Conservation (phyloP, 1,140 invertebrate species). For the Adoxophyes honmai region DNA sequence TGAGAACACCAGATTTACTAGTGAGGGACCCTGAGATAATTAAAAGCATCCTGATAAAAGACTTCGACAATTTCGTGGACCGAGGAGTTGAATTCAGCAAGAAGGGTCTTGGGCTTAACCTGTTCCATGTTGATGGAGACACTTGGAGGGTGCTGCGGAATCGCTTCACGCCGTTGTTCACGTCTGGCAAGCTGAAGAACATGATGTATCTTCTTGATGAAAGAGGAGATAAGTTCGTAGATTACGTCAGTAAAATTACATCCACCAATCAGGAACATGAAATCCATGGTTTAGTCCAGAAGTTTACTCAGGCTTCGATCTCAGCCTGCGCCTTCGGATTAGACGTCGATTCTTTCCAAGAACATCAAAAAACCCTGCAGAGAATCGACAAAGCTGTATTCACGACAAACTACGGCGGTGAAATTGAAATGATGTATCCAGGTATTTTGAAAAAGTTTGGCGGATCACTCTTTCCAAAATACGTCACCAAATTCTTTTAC, state of each 20-base stretch:
- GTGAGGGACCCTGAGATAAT: slow-evolving; percentile 79
- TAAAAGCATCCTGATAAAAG: slow-evolving; percentile 79
- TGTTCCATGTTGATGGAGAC: slow-evolving; percentile 68
- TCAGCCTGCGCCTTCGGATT: slow-evolving; percentile 78
- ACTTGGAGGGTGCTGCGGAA: slow-evolving; percentile 77
- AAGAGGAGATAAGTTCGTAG: slow-evolving; percentile 46
- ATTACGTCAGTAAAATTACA: slow-evolving; percentile 30
- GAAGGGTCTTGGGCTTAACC: slow-evolving; percentile 67
- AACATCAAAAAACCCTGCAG: slow-evolving; percentile 19
- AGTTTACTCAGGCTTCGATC: slow-evolving; percentile 71
- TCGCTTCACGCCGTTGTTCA: slow-evolving; percentile 78
- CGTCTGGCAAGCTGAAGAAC: slow-evolving; percentile 78
- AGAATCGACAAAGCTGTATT: slow-evolving; percentile 32
- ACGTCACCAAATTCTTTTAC: slow-evolving; percentile 31
- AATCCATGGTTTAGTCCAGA: slow-evolving; percentile 56
- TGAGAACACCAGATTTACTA: slow-evolving; percentile 68
- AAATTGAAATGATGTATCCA: slow-evolving; percentile 43
- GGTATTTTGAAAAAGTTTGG: slow-evolving; percentile 36
- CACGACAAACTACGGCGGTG: slow-evolving; percentile 16
- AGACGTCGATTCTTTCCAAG: slow-evolving; percentile 58
- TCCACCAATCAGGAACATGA: slow-evolving; percentile 41
- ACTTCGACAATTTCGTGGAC: slow-evolving; percentile 77
- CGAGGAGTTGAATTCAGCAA: slow-evolving; percentile 67
- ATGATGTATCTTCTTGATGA: slow-evolving; percentile 69
- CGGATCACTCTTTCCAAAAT: slow-evolving; percentile 31